Evolutionary conservation across 2,888 invertebrate genomes (phyloP), one percentile per base, ranked within the genome.

Genomic region (Lamellibrachia columna): DNA sequence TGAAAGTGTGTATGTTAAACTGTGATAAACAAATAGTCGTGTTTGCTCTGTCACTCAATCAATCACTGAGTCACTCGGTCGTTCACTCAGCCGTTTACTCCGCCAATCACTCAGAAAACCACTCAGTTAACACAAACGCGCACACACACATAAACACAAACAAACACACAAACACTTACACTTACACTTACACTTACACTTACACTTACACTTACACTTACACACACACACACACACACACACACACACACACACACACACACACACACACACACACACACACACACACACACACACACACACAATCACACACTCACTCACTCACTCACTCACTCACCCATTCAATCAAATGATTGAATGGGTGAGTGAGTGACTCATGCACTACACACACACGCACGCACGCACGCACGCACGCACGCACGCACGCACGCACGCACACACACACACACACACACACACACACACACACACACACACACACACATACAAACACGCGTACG

Each of bases 241-340:
- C 91, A 11, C 91, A 91, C 91, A 9, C 91, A 91, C 91, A 9
- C 91, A 91, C 91, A 9, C 91, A 91, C 91, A 9, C 91, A 91
- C 91, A 9, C 91, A 91, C 40, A 0, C 40, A 40, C 40, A 0
- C 40, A 40, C 40, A 0, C 40, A 40, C 40, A 0, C 40, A 40
- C 40, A 0, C 40, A 40, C 40, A 40, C 0, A 40, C 40, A 40
- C 40, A 0, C 0, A 40, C 40, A 1, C 0, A 40, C 40, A 40
- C 40, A 40, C 40, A 40, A 22, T 28, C n/a, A n/a, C 40, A 40
- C 40, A 40, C 40, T 40, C 40, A 40, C 40, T 40, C 40, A 40
- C 40, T 40, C 40, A 40, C 40, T 40, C 40, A 40, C 40, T 40
- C 40, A 40, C 40, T 40, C 40, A 40, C 40, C 0, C 40, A 40